Base-by-base conservation (phyloP, 2,888 invertebrate species). In the Aspidiotus destructor region DNA sequence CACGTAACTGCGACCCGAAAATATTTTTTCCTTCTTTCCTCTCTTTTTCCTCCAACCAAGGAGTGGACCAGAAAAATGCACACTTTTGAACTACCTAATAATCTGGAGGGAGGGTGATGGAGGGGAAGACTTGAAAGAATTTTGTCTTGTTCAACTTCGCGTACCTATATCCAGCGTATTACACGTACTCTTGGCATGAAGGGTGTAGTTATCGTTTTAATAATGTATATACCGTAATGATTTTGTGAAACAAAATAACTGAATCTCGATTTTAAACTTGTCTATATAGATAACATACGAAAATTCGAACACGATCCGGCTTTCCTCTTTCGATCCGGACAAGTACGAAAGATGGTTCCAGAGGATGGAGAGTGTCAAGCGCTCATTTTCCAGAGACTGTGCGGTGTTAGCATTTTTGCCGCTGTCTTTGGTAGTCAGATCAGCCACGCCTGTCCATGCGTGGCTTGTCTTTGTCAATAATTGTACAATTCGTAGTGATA, bases 401-500 rank as follows among this genome's bases (percentile, higher is more conserved):
- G 55, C 64, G 1, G 17, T 64, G 7, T 28, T 64, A 15, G 55
- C 64, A 3, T 64, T 64, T 16, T 15, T 64, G n/a, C 64, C 55
- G 8, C n/a, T 64, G 16, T 2, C 13, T 7, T 41, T 8, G 8
- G 44, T 64, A 6, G 55, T 55, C 5, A 42, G 55, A 15, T 8
- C 42, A 16, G 41, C 42, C 55, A 55, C 28, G 11, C 53, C 54
- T 55, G 44, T 64, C 44, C 57, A 64, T 41, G 42, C 41, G 57
- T 64, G 57, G 57, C 15, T 64, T 8, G 42, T 64, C 9, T 55
- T 44, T 13, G 57, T 28, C 7, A 64, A 64, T 64, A 64, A 64
- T n/a, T n/a, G 17, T 28, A 54, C 42, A 54, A 13, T 64, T 9
- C 11, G 1, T 11, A 42, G 42, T 41, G 64, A 64, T 17, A 64